phyloP scores from a whole-genome alignment of 2,888 invertebrate genomes.

The Cyclophora albipunctata region DNA sequence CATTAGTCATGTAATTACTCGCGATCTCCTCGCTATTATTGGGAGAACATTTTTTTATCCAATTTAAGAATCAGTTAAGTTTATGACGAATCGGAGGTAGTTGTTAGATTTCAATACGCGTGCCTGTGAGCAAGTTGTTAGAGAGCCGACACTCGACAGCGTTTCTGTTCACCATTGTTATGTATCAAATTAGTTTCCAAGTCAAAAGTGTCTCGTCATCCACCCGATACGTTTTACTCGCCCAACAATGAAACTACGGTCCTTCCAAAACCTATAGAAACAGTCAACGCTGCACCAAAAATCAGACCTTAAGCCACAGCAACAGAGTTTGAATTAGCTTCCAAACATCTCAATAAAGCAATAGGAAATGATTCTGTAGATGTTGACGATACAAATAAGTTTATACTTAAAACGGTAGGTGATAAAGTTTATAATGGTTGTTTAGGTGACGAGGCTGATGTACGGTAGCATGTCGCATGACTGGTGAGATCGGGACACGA shows the following conservation, averaged over 20 bases:
- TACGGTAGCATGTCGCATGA: slow-evolving; percentile 73
- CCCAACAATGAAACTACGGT: slow-evolving; percentile 69
- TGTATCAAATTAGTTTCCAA: slow-evolving; percentile 73
- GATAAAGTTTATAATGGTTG: slow-evolving; percentile 36
- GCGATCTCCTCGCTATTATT: not conserved
- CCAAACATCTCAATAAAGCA: slow-evolving; percentile 37
- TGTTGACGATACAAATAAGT: slow-evolving; percentile 29
- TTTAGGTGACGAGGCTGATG: slow-evolving; percentile 24
- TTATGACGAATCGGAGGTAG: slow-evolving; percentile 17
- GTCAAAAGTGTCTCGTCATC: slow-evolving; percentile 66
- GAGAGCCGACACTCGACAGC: slow-evolving; percentile 50
- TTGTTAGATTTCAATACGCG: slow-evolving; percentile 40
- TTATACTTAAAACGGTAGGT: slow-evolving; percentile 36
- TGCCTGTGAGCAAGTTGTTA: slow-evolving; percentile 54
- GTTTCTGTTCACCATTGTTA: slow-evolving; percentile 69
- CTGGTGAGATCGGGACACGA: slow-evolving; percentile 72
- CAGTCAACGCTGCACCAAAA: not conserved
- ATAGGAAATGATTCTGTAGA: slow-evolving; percentile 44
- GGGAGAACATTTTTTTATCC: not conserved
- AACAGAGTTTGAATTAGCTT: slow-evolving; percentile 56
- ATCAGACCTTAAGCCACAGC: slow-evolving; percentile 5
- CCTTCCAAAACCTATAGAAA: slow-evolving; percentile 48
- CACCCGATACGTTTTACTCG: slow-evolving; percentile 64
- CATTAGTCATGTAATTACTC: not conserved
- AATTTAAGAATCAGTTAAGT: slow-evolving; percentile 1